Percentiles rank a stretch among this genome's conserved stretches.
Evolutionary conservation across 2,888 invertebrate species (phyloP).

Genomic region (Eristalis intricaria): DNA sequence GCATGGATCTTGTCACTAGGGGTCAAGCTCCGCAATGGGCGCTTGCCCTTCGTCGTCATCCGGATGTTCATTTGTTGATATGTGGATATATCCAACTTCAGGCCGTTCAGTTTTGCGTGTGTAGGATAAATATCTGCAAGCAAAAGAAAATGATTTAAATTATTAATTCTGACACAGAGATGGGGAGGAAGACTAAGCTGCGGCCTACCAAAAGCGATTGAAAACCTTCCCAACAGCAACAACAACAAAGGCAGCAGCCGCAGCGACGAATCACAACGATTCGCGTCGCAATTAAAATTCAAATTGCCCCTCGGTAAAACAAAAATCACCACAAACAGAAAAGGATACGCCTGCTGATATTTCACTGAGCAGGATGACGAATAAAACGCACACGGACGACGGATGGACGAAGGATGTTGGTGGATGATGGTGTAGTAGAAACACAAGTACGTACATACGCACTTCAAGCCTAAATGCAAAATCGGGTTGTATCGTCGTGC

Average conservation of each 20-base stretch:
- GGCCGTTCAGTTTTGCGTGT: slow-evolving; percentile 78
- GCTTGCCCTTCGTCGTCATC: slow-evolving; percentile 89
- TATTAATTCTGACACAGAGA: slow-evolving; percentile 3
- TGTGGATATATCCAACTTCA: slow-evolving; percentile 81
- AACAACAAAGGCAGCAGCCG: slow-evolving; percentile 12
- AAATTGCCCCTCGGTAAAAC: slow-evolving; percentile 62
- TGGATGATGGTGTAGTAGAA: not conserved
- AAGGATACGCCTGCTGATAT: slow-evolving; percentile 70
- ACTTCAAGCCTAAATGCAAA: slow-evolving; percentile 55
- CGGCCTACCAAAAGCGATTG: slow-evolving; percentile 28
- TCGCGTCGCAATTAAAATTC: slow-evolving; percentile 69
- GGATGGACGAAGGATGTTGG: slow-evolving; percentile 38
- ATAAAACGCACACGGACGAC: slow-evolving; percentile 65
- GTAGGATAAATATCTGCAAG: slow-evolving; percentile 74
- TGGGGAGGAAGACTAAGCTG: not conserved
- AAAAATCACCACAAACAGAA: slow-evolving; percentile 52
- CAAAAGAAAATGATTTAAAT: slow-evolving; percentile 32
- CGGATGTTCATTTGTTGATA: slow-evolving; percentile 80
- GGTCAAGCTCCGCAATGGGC: slow-evolving; percentile 89
- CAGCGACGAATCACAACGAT: slow-evolving; percentile 66
- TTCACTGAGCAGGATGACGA: slow-evolving; percentile 50
- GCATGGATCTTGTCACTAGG: slow-evolving; percentile 91
- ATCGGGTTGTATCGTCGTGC: slow-evolving; percentile 7
- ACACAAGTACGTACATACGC: slow-evolving; percentile 28
- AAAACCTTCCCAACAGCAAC: slow-evolving; percentile 38